A percentile compares a stretch with the other conserved stretches of the same genome.
Evolutionary conservation across 2,113 vertebrate genomes (phyloP).

Genomic region (Trichomycterus rosablanca): DNA sequence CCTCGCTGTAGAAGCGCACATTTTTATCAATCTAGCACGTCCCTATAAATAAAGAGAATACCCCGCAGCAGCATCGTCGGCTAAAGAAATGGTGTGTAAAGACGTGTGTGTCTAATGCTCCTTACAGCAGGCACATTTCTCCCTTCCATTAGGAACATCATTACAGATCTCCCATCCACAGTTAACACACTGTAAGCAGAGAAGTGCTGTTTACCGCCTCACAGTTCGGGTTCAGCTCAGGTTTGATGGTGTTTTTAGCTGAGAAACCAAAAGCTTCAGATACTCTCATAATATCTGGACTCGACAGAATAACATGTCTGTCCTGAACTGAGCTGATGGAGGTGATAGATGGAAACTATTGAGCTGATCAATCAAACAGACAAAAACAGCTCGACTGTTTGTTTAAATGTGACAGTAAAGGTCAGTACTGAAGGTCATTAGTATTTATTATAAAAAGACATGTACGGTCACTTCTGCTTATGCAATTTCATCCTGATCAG

Average conservation of each 20-base stretch:
- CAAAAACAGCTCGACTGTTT: no score
- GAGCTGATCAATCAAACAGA: no score
- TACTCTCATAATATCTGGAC: no score
- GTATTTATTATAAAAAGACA: no score
- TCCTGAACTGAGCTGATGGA: no score
- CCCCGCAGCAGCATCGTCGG: not conserved
- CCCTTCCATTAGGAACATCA: constrained; percentile 3
- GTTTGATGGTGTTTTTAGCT: constrained; percentile 22
- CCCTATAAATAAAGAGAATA: constrained; percentile 7
- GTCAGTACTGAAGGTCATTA: no score
- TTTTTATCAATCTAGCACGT: constrained; percentile 13
- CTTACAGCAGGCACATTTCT: not conserved
- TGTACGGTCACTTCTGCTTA: no score
- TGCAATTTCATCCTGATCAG: no score
- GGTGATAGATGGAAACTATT: no score
- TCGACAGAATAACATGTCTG: not conserved
- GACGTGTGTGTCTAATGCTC: constrained; percentile 18
- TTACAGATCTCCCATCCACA: not conserved
- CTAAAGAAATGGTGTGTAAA: constrained; percentile 24
- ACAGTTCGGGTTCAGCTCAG: constrained; percentile 40
- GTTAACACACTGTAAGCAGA: constrained; percentile 17
- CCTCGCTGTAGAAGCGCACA: not conserved
- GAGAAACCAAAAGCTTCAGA: constrained; percentile 25
- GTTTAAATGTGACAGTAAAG: no score
- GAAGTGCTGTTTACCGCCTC: constrained; percentile 33